Percentiles rank a stretch among this genome's conserved stretches.
Conservation (phyloP, 2,888 invertebrate species). For the Nemurella pictetii region DNA sequence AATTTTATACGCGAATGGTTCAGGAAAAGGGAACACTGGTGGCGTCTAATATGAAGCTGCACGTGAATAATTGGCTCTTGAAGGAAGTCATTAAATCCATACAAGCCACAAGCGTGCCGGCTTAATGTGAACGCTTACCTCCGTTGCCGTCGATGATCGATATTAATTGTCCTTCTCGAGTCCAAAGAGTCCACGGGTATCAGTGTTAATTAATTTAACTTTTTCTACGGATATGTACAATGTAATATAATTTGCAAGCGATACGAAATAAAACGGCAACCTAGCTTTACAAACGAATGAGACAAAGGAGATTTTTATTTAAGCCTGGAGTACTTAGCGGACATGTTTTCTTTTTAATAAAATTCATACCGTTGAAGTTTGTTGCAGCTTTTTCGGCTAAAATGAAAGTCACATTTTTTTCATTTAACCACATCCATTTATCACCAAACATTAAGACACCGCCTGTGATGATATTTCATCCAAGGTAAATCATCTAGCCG, state of each 20-base stretch:
- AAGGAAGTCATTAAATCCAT: too few relatives aligned
- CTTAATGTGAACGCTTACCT: too few relatives aligned
- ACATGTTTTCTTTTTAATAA: not conserved
- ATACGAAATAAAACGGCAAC: too few relatives aligned
- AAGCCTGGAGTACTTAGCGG: not conserved
- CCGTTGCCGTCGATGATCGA: too few relatives aligned
- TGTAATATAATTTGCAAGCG: too few relatives aligned
- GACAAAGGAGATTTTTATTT: not conserved
- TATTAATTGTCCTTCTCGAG: too few relatives aligned
- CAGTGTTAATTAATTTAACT: too few relatives aligned
- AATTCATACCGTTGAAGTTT: not conserved
- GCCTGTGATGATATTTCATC: conserved; percentile 19
- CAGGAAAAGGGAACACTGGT: not conserved
- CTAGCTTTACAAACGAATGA: not conserved
- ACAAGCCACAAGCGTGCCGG: too few relatives aligned
- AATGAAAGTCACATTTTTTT: not conserved
- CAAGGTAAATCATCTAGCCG: conserved; percentile 14
- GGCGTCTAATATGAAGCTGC: not conserved
- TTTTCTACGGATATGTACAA: too few relatives aligned
- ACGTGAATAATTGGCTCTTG: too few relatives aligned
- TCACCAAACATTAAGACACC: conserved; percentile 27
- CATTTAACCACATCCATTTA: conserved; percentile 10
- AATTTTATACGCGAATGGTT: not conserved
- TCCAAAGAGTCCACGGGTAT: too few relatives aligned
- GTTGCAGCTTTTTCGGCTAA: not conserved